A percentile compares a stretch with the other conserved stretches of the same genome.
These are phyloP conservation scores for Xestia rhomboidea DNA, from an alignment of 2,888 invertebrate genomes.

Conservation along the genomic window DNA sequence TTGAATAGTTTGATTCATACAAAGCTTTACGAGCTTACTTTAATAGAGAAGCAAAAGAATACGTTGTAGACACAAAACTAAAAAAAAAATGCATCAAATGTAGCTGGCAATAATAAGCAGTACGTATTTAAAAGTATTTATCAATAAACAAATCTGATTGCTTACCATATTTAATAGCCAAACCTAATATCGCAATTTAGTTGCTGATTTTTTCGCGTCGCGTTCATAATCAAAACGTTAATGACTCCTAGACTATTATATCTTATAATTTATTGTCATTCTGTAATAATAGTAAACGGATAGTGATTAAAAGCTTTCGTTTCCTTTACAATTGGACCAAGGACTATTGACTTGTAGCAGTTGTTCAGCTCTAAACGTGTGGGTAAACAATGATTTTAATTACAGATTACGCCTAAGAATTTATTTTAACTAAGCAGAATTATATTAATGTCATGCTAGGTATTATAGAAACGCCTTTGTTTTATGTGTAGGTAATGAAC, in stretches of 20 bases:
- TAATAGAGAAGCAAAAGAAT: not conserved
- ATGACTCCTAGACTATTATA: constrained; percentile 64
- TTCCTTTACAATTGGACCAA: constrained; percentile 78
- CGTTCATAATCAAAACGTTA: constrained; percentile 12
- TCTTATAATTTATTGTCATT: constrained; percentile 75
- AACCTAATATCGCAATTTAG: not conserved
- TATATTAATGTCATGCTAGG: constrained; percentile 35
- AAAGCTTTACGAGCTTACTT: too few species aligned
- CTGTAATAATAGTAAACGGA: constrained; percentile 70
- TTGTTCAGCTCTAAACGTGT: constrained; percentile 61
- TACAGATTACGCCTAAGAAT: constrained; percentile 64
- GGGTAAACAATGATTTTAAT: constrained; percentile 71
- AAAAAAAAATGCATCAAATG: constrained; percentile 9
- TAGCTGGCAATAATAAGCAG: not conserved
- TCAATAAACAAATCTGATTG: constrained; percentile 12
- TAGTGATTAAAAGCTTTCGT: constrained; percentile 77
- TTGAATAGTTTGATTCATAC: not conserved
- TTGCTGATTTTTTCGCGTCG: constrained; percentile 1
- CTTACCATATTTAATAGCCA: constrained; percentile 6
- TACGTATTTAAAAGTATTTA: not conserved
- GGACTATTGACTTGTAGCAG: constrained; percentile 69
- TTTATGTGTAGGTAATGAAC: constrained; percentile 21
- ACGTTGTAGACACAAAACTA: not conserved
- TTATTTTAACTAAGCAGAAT: constrained; percentile 49
- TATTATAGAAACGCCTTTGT: constrained; percentile 23